Evolutionary conservation across 92 coral and sea anemone species (phyloP), one percentile per base, ranked within the genome.

Genomic region (Parazoanthus darwini): DNA sequence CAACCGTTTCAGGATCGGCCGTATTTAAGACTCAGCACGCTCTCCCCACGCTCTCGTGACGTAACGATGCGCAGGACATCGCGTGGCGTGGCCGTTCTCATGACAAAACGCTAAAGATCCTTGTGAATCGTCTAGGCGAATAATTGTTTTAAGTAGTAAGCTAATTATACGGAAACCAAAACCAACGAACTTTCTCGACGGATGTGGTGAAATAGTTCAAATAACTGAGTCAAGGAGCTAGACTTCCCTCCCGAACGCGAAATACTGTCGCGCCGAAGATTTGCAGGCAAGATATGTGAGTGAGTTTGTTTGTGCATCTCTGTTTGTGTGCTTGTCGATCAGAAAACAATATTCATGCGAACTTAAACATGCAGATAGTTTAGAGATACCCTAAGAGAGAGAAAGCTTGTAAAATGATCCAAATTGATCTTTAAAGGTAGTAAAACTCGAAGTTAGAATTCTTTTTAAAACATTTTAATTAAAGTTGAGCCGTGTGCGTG

Each of bases 121-220:
- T 63, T 63, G 8, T 63, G 56, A n/a, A 50, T 48, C 58, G 29
- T 1, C 9, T 42, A 79, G 44, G 66, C 26, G 23, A 79, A 79
- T n/a, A 25, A 22, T 46, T n/a, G 39, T 4, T 6, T 8, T 3
- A 18, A 1, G 33, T 79, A 79, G 43, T 46, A 26, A 46, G 3
- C 54, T 79, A 25, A 77, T 16, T 39, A 48, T 0, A 58, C 15
- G 5, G 54, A 33, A 43, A 65, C 33, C 66, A 15, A 36, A 25
- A n/a, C 82, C 65, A 79, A 79, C 22, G 38, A 35, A 79, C 37
- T 48, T 77, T 79, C 82, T 79, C 66, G 65, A 48, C 66, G 82
- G 82, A 79, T 48, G 82, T 35, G 82, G 82, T 48, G 42, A 79
- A 79, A 79, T 79, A 46, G 35, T 48, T 79, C 22, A 46, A 79